Evolutionary conservation across 2,888 invertebrate genomes (phyloP).

Genomic region (Hipparchia sbordonii): DNA sequence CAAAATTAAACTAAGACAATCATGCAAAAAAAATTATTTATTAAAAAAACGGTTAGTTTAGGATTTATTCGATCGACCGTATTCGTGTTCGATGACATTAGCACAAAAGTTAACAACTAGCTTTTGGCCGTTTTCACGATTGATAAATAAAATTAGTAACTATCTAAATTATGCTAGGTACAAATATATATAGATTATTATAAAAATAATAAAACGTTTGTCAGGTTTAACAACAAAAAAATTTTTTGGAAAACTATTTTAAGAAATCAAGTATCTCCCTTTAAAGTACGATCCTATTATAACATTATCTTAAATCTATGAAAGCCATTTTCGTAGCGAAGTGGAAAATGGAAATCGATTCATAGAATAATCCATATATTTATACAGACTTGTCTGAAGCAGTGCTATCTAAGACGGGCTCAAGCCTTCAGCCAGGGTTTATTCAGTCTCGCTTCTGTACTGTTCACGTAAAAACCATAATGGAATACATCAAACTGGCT

Average conservation of each 20-base stretch:
- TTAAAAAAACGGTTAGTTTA: too few relatives aligned
- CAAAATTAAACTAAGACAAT: too few relatives aligned
- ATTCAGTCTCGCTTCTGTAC: conserved; percentile 29
- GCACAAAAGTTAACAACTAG: too few relatives aligned
- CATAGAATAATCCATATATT: conserved; percentile 36
- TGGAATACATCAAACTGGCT: conserved; percentile 14
- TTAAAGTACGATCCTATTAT: neutral
- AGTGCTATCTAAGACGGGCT: conserved; percentile 35
- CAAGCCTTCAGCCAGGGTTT: conserved; percentile 35
- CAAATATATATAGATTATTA: too few relatives aligned
- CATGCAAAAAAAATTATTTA: too few relatives aligned
- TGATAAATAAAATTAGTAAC: too few relatives aligned
- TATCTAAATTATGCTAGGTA: too few relatives aligned
- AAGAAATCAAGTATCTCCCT: neutral
- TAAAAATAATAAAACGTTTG: too few relatives aligned
- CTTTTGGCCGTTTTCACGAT: too few relatives aligned
- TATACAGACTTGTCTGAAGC: conserved; percentile 28
- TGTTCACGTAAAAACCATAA: conserved; percentile 15
- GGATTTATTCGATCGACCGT: too few relatives aligned
- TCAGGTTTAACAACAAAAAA: neutral
- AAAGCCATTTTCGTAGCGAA: conserved; percentile 14
- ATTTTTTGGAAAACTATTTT: neutral
- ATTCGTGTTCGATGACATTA: too few relatives aligned
- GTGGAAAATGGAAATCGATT: conserved; percentile 34
- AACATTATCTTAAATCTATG: conserved; percentile 12